These are phyloP conservation scores for Ceratotherium simum DNA, from an alignment of 2,113 vertebrate genomes.

Conservation along the genomic window DNA sequence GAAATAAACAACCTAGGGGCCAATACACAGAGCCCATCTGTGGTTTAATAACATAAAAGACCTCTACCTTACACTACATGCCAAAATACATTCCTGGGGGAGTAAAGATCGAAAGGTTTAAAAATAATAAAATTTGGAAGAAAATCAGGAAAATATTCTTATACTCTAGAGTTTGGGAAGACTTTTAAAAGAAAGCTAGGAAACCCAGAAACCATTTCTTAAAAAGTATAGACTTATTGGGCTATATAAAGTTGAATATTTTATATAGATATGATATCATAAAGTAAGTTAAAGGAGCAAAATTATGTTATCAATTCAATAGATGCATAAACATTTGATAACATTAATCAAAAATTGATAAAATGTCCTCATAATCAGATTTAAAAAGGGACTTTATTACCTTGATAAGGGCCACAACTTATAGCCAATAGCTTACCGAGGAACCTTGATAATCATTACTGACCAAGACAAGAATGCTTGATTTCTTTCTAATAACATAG, in stretches of 20 bases:
- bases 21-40: neutral
- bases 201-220: neutral
- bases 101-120: neutral
- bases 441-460: neutral
- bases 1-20: neutral
- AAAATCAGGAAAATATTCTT: neutral
- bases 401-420: neutral
- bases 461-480: neutral
- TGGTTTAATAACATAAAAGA: neutral
- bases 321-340: neutral
- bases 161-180: neutral
- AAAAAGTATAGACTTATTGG: neutral
- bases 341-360: neutral
- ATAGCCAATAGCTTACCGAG: neutral
- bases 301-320: neutral
- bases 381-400: neutral
- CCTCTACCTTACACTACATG: neutral
- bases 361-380: neutral
- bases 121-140: neutral
- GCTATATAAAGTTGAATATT: neutral
- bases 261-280: neutral
- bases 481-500: neutral
- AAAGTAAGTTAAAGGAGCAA: slow-evolving; percentile 10
- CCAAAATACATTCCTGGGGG: neutral
- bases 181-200: neutral